phyloP scores from a whole-genome alignment of 2,797 vertebrate genomes.

The Gymnothorax reevesii region DNA sequence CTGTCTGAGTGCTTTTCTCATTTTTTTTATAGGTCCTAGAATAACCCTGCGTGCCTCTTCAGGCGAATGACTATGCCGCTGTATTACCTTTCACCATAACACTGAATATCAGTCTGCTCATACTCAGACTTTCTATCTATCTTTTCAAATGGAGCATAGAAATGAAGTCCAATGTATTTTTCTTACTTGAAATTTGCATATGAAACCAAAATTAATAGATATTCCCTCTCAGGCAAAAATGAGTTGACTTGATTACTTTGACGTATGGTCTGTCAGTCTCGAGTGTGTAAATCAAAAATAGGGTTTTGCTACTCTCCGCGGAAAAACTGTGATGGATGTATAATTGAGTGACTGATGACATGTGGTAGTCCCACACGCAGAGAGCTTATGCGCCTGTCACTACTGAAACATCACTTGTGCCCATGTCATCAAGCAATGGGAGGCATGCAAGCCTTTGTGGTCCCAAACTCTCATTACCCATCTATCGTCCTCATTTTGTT shows the following conservation, averaged over 20 bases:
- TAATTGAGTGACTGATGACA: not conserved
- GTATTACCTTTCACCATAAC: not conserved
- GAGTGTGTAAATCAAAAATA: not conserved
- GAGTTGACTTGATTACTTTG: not conserved
- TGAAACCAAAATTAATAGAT: not conserved
- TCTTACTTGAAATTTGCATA: not conserved
- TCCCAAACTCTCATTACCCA: constrained; percentile 47
- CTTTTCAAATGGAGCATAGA: not conserved
- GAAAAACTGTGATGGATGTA: not conserved
- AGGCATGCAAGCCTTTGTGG: not conserved
- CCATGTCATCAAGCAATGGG: not conserved
- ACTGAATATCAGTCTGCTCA: not conserved
- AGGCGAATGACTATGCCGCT: not conserved
- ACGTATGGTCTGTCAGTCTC: not conserved
- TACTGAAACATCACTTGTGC: not conserved
- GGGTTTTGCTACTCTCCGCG: not conserved
- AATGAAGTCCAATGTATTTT: not conserved
- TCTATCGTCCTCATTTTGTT: constrained; percentile 70
- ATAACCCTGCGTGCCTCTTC: not conserved
- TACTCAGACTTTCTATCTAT: not conserved
- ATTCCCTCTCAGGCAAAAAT: not conserved
- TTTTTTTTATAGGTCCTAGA: not conserved
- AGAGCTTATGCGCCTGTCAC: not conserved
- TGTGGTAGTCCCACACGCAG: not conserved
- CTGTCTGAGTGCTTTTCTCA: not conserved